Conservation (phyloP, 2,113 vertebrate species). For the Heliornis fulica region DNA sequence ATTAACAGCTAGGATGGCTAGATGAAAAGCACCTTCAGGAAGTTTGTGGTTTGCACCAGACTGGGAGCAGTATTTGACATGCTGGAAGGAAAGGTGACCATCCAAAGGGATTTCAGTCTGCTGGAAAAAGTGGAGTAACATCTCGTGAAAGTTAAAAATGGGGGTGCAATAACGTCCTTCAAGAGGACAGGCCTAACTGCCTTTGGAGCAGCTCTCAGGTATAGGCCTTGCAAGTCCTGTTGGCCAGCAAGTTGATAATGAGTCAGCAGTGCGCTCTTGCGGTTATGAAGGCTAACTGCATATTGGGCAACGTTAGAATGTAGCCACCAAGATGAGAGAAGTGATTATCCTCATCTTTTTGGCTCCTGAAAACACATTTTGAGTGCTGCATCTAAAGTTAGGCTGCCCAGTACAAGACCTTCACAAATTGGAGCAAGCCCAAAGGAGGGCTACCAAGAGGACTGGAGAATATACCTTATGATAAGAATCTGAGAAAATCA, state of each 20-base stretch:
- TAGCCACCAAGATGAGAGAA: neutral
- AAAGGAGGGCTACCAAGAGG: neutral
- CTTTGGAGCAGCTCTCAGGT: neutral
- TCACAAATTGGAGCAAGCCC: neutral
- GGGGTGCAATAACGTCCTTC: neutral
- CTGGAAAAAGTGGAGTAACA: neutral
- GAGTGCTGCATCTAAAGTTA: neutral
- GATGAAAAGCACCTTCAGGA: neutral
- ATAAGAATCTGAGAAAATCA: neutral
- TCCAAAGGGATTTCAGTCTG: neutral
- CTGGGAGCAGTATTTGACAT: neutral
- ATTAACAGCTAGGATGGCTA: neutral
- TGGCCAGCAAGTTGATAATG: neutral
- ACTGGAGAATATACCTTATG: neutral
- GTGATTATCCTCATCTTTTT: neutral
- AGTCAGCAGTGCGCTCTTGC: neutral
- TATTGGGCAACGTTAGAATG: neutral
- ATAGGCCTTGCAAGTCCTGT: neutral
- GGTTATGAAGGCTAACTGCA: neutral
- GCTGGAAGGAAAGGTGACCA: neutral
- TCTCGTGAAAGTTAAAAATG: neutral
- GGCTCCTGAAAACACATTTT: neutral
- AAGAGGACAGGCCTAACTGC: neutral
- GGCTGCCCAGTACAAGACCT: neutral
- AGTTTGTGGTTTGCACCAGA: neutral